Conservation (phyloP, 2,888 invertebrate species). For the Cephus runcator region DNA sequence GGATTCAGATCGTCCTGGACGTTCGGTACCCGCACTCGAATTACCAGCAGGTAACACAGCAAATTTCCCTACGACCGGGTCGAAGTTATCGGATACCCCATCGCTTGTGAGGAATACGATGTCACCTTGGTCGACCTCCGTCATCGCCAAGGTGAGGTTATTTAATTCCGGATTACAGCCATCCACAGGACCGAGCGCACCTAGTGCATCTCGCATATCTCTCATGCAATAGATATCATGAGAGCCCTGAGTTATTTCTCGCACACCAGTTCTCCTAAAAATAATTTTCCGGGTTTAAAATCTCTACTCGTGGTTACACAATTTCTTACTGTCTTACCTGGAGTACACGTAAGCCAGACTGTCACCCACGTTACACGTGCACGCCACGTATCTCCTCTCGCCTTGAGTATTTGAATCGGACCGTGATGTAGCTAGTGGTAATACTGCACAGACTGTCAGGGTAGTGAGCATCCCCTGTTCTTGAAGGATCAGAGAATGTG, state of each 20-base stretch:
- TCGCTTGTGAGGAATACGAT: constrained; percentile 90
- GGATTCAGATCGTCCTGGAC: constrained; percentile 13
- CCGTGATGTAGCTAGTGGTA: constrained; percentile 67
- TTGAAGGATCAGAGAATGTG: constrained; percentile 85
- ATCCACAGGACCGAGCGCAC: constrained; percentile 88
- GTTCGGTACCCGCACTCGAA: background rate
- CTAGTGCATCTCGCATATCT: constrained; percentile 89
- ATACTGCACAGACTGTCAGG: constrained; percentile 81
- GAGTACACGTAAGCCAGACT: constrained; percentile 89
- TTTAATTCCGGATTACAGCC: constrained; percentile 86
- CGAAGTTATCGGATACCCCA: constrained; percentile 90
- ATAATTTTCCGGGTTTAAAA: background rate
- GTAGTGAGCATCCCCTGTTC: constrained; percentile 87
- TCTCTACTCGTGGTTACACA: background rate
- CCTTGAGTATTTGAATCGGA: constrained; percentile 43
- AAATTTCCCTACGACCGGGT: constrained; percentile 91
- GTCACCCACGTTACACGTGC: constrained; percentile 90
- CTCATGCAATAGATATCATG: constrained; percentile 85
- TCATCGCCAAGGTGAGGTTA: constrained; percentile 87
- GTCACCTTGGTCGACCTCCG: constrained; percentile 81
- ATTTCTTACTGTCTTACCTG: constrained; percentile 61
- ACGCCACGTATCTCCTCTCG: constrained; percentile 74
- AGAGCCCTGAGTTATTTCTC: constrained; percentile 85
- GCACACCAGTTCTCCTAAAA: constrained; percentile 72
- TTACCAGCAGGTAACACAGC: constrained; percentile 67